A percentile compares a stretch with the other conserved stretches of the same genome.
Evolutionary conservation across 2,797 vertebrate species (phyloP).

Genomic region (Tachyglossus aculeatus): DNA sequence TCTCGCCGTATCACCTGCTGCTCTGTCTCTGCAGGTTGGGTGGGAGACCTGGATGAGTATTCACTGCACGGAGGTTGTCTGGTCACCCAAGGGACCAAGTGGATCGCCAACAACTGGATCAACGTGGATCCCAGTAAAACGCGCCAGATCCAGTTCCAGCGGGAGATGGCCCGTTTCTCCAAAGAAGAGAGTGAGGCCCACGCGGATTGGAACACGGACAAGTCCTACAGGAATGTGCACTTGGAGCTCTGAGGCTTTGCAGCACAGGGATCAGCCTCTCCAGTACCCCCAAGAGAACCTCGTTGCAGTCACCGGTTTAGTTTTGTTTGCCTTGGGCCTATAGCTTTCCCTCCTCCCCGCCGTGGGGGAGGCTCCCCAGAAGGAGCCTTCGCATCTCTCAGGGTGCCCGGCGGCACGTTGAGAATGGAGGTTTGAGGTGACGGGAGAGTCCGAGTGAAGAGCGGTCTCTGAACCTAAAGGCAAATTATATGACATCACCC

Average conservation of each 20-base stretch:
- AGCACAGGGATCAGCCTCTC: not conserved
- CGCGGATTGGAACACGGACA: slow-evolving; percentile 77
- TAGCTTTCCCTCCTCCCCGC: not conserved
- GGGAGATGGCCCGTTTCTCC: slow-evolving; percentile 78
- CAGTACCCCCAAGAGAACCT: not conserved
- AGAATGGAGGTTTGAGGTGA: not conserved
- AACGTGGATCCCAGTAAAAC: slow-evolving; percentile 93
- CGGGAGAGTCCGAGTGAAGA: not conserved
- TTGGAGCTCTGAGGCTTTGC: slow-evolving; percentile 69
- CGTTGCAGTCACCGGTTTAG: not conserved
- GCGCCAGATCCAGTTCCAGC: slow-evolving; percentile 91
- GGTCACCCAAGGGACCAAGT: slow-evolving; percentile 93
- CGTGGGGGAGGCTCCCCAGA: not conserved
- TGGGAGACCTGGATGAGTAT: slow-evolving; percentile 97
- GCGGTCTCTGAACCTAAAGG: too few relatives aligned
- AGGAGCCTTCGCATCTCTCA: not conserved
- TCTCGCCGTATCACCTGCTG: too few relatives aligned
- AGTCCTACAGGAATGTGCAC: slow-evolving; percentile 70
- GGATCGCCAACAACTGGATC: slow-evolving; percentile 99
- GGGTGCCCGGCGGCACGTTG: not conserved
- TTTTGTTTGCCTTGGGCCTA: not conserved
- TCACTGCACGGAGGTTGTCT: slow-evolving; percentile 95
- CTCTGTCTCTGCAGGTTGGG: slow-evolving; percentile 85
- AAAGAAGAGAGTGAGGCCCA: slow-evolving; percentile 57
- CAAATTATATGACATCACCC: too few relatives aligned